These are phyloP conservation scores for Serilophus lunatus DNA, from an alignment of 2,113 vertebrate genomes.

Conservation along the genomic window DNA sequence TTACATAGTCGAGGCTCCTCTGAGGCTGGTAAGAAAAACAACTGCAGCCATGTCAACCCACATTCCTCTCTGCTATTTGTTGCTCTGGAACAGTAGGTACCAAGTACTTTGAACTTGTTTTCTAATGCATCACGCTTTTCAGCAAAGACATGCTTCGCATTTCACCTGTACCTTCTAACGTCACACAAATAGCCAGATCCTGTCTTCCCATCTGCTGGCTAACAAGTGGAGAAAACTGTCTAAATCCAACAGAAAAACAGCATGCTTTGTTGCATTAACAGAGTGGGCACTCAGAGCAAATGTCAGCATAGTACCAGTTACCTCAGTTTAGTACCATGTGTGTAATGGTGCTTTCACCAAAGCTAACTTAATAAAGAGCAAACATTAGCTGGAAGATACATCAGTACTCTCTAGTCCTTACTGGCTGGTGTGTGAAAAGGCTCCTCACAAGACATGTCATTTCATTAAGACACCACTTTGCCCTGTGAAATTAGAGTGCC, in stretches of 20 bases:
- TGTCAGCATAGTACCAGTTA: not conserved
- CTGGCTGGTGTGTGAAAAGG: not conserved
- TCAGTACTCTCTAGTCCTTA: not conserved
- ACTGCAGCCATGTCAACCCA: not conserved
- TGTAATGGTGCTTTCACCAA: not conserved
- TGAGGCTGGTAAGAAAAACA: not conserved
- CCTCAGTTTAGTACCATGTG: accelerated
- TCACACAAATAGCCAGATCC: not conserved
- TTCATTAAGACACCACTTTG: not conserved
- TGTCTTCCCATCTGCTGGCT: not conserved
- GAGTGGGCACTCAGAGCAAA: not conserved
- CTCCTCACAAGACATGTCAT: not conserved
- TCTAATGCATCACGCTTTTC: not conserved
- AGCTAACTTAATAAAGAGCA: not conserved
- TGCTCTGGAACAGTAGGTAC: not conserved
- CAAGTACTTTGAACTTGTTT: not conserved
- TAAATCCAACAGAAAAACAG: not conserved
- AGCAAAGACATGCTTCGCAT: not conserved
- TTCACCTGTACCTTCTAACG: not conserved
- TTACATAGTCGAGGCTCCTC: not conserved
- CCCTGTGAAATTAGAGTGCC: not conserved
- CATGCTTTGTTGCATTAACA: not conserved
- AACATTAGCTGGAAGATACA: not conserved
- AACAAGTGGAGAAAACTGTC: not conserved
- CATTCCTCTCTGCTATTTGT: not conserved